These are phyloP conservation scores for Strix occidentalis DNA, from an alignment of 2,797 vertebrate species.

Conservation along the genomic window DNA sequence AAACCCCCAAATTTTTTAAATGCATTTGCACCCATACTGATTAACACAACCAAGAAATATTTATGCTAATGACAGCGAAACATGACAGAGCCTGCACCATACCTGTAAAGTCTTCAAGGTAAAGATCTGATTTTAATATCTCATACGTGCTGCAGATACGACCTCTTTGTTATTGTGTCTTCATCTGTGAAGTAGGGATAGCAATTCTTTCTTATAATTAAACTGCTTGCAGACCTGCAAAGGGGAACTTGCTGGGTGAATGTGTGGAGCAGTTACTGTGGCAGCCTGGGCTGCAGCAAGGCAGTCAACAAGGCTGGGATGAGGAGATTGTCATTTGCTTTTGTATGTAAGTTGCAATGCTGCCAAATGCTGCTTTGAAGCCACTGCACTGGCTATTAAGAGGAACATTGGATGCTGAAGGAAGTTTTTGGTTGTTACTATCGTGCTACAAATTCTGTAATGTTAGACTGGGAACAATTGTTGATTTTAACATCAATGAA, in stretches of 20 bases:
- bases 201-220: not conserved
- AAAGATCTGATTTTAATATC: not conserved
- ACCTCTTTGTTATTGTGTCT: not conserved
- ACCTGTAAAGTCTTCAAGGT: not conserved
- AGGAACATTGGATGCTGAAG: not conserved
- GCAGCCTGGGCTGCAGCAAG: not conserved
- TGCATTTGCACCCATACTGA: not conserved
- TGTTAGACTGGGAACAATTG: not conserved
- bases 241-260: not conserved
- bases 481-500: not conserved
- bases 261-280: not conserved
- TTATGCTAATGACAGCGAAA: not conserved
- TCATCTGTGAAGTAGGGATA: not conserved
- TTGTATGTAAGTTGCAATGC: not conserved
- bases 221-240: not conserved
- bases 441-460: not conserved
- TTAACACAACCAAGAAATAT: not conserved
- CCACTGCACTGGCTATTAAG: no score
- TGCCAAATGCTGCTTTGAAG: not conserved
- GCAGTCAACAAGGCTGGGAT: not conserved
- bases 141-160: not conserved
- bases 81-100: not conserved
- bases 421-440: not conserved
- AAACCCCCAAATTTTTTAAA: not conserved
- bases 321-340: not conserved